Base-by-base conservation (phyloP, 2,113 vertebrate genomes). In the Semicossyphus pulcher region DNA sequence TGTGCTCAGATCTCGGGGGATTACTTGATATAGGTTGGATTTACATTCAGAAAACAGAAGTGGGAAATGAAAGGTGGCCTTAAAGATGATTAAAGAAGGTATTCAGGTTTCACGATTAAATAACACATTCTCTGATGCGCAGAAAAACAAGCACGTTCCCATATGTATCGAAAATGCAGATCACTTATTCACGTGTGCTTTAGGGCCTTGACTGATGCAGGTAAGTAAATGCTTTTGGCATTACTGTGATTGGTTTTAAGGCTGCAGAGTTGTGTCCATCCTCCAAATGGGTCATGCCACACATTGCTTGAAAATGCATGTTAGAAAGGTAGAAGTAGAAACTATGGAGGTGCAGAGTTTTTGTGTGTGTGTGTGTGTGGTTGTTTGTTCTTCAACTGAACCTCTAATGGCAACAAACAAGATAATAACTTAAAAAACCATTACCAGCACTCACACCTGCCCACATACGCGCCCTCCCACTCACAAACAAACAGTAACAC, bases 361-460 rank as follows among this genome's bases (percentile, higher is more conserved):
- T 2, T 41, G 15, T 41, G 39, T 41, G 37, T 39, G 37, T 39
- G 12, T 39, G 37, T 39, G 12, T 39, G 37, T 16, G 12, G 0
- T 12, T 39, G 12, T 14, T 2, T 18, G 39, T 41, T n/a, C n/a
- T n/a, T n/a, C n/a, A n/a, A n/a, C n/a, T n/a, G n/a, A n/a, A 16
- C 39, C 7, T 15, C 54, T 57, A 25, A 65, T 42, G 21, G 34
- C 31, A 69, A 65, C 44, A 68, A 59, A 74, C 56, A 59, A 7
- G 16, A 58, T 49, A 52, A 32, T 21, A 7, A 41, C 41, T 41
- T 60, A 34, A 51, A 52, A 80, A 66, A 72, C 6, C 32, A 64
- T 42, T 42, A 56, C 28, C 23, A 63, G 31, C 12, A 71, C 56
- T 69, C 52, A 68, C 68, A 51, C 58, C 34, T 57, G 10, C 53